Evolutionary conservation across 2,888 invertebrate genomes (phyloP), one percentile per base, ranked within the genome.

Genomic region (Arctia plantaginis): DNA sequence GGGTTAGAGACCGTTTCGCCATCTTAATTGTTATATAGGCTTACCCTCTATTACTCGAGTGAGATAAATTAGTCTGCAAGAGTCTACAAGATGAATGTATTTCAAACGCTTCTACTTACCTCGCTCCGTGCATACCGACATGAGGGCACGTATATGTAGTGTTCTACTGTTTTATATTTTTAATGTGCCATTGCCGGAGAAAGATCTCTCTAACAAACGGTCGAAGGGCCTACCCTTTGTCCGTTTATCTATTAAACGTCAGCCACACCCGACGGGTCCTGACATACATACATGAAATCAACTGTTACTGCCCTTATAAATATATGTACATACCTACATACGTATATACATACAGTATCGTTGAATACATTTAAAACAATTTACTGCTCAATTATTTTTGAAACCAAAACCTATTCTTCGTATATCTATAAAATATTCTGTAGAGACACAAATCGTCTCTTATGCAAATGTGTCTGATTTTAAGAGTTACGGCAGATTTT

Each of bases 171-270:
- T 67, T 41, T 62, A 41, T 66, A 66, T 27, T 23, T 66, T 10
- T 30, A 66, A 30, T 72, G 72, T 67, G 39, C 39, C 27, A 55
- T 23, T 59, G 39, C 30, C 15, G 74, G n/a, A 59, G 35, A 64
- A 71, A 72, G 33, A 69, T 23, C 62, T 69, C 69, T 73, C 66
- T n/a, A 23, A 27, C 55, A 55, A 35, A 69, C 55, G 35, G 33
- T 77, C 76, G 76, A 84, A 75, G 51, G 71, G 44, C 15, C 33
- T 75, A 73, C 66, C 69, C 78, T 80, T 77, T 80, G 77, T 82
- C 73, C 71, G 69, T 66, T 74, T 80, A 78, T 80, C 78, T 77
- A 72, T 80, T 75, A 77, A 77, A 70, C 67, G 70, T 81, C 69
- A 69, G 62, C 44, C 35, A 62, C 72, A 72, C 47, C 59, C 59